A percentile compares a stretch with the other conserved stretches of the same genome.
Evolutionary conservation across 2,888 invertebrate species (phyloP).

Genomic region (Diarsia dahlii): DNA sequence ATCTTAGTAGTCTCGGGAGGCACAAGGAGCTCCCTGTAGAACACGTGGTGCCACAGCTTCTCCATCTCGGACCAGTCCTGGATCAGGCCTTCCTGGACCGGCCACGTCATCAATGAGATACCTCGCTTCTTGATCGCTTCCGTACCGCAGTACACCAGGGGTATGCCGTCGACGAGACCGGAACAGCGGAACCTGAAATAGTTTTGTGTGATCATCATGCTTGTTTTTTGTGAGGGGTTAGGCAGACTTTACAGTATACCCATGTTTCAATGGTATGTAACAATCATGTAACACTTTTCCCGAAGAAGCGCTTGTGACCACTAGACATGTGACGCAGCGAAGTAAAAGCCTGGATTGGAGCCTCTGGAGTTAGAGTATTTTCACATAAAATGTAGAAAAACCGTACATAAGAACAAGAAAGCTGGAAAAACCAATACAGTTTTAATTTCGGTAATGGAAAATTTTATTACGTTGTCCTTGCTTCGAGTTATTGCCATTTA

Average conservation of each 20-base stretch:
- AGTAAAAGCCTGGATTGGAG: too few species aligned
- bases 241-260: background rate
- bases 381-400: too few species aligned
- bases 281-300: background rate
- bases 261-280: background rate
- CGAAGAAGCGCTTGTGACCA: too few species aligned
- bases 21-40: slow-evolving; percentile 95
- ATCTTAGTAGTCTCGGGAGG: slow-evolving; percentile 96
- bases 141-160: slow-evolving; percentile 90
- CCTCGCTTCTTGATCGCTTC: slow-evolving; percentile 91
- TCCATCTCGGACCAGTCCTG: slow-evolving; percentile 97
- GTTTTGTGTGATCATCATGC: too few species aligned
- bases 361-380: too few species aligned
- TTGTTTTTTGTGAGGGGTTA: background rate
- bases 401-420: background rate
- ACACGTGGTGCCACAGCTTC: slow-evolving; percentile 96
- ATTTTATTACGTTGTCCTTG: slow-evolving; percentile 5
- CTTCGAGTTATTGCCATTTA: background rate
- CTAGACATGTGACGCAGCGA: too few species aligned
- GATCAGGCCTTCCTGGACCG: slow-evolving; percentile 94
- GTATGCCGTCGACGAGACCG: slow-evolving; percentile 76
- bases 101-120: slow-evolving; percentile 92
- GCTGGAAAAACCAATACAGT: background rate
- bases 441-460: background rate
- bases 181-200: slow-evolving; percentile 73